A percentile compares a stretch with the other conserved stretches of the same genome.
Evolutionary conservation across 1,140 invertebrate genomes (phyloP).

Genomic region (Zophobas atratus): DNA sequence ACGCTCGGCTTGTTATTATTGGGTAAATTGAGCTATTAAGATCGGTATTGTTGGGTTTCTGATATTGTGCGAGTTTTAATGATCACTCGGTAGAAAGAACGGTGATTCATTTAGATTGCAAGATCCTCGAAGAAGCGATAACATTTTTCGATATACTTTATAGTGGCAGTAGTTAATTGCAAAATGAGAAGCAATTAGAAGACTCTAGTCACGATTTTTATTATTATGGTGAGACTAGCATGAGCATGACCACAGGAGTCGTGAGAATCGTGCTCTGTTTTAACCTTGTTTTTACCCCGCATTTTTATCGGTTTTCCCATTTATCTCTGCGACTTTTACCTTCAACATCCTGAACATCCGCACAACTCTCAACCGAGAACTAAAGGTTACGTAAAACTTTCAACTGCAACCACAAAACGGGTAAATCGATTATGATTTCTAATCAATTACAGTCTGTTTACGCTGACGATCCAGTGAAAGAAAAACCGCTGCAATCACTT

Average conservation of each 20-base stretch:
- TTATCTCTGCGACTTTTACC: constrained; percentile 4
- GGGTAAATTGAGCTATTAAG: constrained; percentile 21
- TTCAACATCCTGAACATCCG: neutral
- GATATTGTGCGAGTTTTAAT: neutral
- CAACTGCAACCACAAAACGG: neutral
- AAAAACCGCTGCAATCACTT: neutral
- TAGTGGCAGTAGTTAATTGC: constrained; percentile 20
- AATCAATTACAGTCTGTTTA: neutral
- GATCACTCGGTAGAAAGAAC: neutral
- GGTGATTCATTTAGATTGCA: constrained; percentile 9
- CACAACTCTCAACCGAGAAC: too few relatives aligned
- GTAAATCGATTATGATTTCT: neutral
- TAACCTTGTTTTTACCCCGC: constrained; percentile 15
- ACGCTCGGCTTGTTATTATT: neutral
- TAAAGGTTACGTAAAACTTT: neutral
- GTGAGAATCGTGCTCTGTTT: constrained; percentile 19
- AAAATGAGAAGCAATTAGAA: constrained; percentile 28
- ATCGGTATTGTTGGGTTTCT: constrained; percentile 11
- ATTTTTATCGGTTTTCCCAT: neutral
- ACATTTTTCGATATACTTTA: constrained; percentile 12
- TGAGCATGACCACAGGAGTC: constrained; percentile 13
- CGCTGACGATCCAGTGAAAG: too few relatives aligned
- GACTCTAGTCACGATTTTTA: constrained; percentile 22
- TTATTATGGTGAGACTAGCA: constrained; percentile 6
- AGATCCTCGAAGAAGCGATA: neutral